Evolutionary conservation across 2,797 vertebrate species (phyloP).

Genomic region (Tenualosa thibaudeaui): DNA sequence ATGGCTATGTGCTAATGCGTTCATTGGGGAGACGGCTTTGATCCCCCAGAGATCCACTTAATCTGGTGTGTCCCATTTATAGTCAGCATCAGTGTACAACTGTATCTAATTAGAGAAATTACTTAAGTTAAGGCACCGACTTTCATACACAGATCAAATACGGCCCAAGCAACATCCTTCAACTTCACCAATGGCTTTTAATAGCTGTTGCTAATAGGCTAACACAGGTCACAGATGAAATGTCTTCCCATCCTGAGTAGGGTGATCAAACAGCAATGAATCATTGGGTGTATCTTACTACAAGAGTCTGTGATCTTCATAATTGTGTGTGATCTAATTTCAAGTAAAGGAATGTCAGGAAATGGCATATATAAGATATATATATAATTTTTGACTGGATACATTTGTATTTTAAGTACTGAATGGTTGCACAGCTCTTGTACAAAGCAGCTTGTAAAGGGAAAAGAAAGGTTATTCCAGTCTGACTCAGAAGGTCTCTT

Average conservation of each 20-base stretch:
- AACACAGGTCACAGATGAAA: constrained; percentile 69
- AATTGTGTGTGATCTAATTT: neutral
- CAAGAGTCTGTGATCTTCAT: neutral
- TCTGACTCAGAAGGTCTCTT: constrained; percentile 53
- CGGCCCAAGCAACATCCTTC: constrained; percentile 69
- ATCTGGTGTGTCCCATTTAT: constrained; percentile 68
- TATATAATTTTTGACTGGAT: neutral
- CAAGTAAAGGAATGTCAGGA: neutral
- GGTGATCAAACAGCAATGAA: constrained; percentile 71
- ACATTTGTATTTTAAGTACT: neutral
- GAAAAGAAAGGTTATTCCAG: constrained; percentile 3
- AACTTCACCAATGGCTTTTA: constrained; percentile 74
- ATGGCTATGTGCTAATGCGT: constrained; percentile 37
- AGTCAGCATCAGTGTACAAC: constrained; percentile 58
- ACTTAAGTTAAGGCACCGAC: constrained; percentile 74
- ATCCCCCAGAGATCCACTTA: constrained; percentile 63
- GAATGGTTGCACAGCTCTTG: neutral
- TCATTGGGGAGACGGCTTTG: constrained; percentile 65
- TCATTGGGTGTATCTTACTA: constrained; percentile 74
- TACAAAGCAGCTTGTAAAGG: neutral
- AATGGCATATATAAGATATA: neutral
- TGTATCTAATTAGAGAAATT: constrained; percentile 65
- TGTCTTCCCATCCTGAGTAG: constrained; percentile 64
- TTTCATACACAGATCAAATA: constrained; percentile 67
- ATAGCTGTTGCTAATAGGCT: constrained; percentile 70